A percentile compares a stretch with the other conserved stretches of the same genome.
Conservation (phyloP, 2,113 vertebrate genomes). For the Nyctereutes procyonoides region DNA sequence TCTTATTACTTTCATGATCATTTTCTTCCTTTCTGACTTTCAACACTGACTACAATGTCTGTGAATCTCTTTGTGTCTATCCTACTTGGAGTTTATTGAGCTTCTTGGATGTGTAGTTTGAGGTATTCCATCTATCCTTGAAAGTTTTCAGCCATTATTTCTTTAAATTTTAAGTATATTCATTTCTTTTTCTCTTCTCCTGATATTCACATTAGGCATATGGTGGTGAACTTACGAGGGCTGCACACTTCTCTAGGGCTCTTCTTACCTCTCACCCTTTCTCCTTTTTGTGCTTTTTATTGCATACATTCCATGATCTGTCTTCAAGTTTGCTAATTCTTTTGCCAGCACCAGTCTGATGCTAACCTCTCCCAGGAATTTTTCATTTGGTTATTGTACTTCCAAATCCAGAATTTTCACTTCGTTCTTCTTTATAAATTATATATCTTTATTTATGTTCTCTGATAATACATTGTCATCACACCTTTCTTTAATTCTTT, state of each 20-base stretch:
- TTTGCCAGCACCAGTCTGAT: neutral
- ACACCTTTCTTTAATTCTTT: neutral
- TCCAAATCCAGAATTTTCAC: neutral
- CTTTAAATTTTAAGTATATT: neutral
- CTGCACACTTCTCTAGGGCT: neutral
- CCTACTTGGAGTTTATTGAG: neutral
- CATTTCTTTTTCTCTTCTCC: neutral
- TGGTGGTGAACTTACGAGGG: neutral
- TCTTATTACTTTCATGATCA: neutral
- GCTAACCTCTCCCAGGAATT: neutral
- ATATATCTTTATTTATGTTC: neutral
- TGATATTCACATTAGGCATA: neutral
- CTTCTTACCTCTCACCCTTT: neutral
- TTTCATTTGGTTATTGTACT: neutral
- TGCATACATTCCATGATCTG: neutral
- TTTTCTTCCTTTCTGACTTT: neutral
- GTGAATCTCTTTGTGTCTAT: neutral
- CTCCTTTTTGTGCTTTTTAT: neutral
- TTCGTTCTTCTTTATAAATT: neutral
- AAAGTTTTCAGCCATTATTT: neutral
- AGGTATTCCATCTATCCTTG: neutral
- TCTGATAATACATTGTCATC: neutral
- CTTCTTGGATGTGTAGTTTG: neutral
- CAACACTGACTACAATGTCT: neutral
- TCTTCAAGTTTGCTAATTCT: neutral